phyloP scores from a whole-genome alignment of 2,888 invertebrate species.

The Euplexia lucipara region DNA sequence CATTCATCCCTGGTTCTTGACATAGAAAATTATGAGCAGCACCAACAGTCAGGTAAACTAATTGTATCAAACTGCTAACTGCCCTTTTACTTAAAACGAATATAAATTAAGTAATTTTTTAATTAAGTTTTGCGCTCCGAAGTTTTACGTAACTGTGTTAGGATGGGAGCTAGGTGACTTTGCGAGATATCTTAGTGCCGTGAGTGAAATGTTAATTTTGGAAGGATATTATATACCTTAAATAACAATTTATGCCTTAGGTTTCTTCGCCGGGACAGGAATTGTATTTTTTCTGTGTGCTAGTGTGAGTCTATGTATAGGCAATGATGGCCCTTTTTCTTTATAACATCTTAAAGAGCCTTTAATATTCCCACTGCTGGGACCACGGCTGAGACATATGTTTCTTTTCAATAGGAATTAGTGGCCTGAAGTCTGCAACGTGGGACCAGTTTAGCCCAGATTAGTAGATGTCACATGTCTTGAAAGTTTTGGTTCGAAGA shows the following conservation, averaged over 20 bases:
- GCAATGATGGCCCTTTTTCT: too few relatives aligned
- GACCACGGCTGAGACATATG: too few relatives aligned
- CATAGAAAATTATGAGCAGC: conserved; percentile 40
- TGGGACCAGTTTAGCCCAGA: too few relatives aligned
- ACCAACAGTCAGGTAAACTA: conserved; percentile 53
- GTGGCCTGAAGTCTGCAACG: too few relatives aligned
- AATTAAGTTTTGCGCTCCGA: conserved; percentile 57
- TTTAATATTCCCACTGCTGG: too few relatives aligned
- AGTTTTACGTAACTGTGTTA: conserved; percentile 58
- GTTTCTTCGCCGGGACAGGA: too few relatives aligned
- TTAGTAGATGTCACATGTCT: too few relatives aligned
- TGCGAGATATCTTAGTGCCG: conserved; percentile 24
- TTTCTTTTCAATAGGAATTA: too few relatives aligned
- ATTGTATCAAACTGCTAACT: conserved; percentile 60
- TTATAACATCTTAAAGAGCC: too few relatives aligned
- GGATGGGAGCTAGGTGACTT: conserved; percentile 53
- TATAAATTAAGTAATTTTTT: conserved; percentile 63
- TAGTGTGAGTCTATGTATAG: too few relatives aligned
- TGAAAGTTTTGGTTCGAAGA: too few relatives aligned
- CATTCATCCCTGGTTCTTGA: conserved; percentile 48
- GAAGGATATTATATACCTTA: background rate
- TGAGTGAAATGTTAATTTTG: conserved; percentile 34
- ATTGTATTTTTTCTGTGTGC: background rate
- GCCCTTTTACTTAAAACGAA: conserved; percentile 54
- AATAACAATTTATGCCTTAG: background rate